phyloP scores from a whole-genome alignment of 1,140 invertebrate genomes.

The Habropoda laboriosa region DNA sequence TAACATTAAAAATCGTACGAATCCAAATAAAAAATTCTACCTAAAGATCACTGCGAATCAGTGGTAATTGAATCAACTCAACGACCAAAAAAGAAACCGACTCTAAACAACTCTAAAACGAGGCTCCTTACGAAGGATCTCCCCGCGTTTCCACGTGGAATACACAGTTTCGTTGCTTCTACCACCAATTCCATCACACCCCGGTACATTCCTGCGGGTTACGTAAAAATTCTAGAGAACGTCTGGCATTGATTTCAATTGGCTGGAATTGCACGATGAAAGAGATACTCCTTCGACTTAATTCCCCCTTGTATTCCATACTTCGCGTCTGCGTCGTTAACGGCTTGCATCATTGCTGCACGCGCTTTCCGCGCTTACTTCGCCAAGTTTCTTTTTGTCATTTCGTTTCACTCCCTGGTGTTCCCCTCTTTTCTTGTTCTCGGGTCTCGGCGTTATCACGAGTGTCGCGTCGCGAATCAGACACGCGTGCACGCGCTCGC shows the following conservation, averaged over 20 bases:
- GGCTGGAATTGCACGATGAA: neutral
- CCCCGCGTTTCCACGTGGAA: too few relatives aligned
- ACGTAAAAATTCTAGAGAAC: constrained; percentile 29
- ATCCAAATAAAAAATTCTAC: too few relatives aligned
- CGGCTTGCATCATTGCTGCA: too few relatives aligned
- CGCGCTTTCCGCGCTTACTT: neutral
- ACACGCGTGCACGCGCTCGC: neutral
- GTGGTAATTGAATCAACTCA: too few relatives aligned
- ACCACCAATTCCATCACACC: too few relatives aligned
- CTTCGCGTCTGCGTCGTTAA: neutral
- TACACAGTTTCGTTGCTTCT: too few relatives aligned
- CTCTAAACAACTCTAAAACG: too few relatives aligned
- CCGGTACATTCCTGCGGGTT: neutral
- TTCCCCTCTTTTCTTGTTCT: neutral
- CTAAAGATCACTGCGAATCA: too few relatives aligned
- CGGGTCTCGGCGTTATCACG: neutral
- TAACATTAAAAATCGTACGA: too few relatives aligned
- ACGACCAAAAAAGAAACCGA: too few relatives aligned
- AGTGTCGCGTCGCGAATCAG: neutral
- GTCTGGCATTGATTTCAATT: constrained; percentile 25
- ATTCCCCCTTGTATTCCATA: neutral
- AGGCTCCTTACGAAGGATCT: too few relatives aligned
- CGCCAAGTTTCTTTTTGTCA: neutral
- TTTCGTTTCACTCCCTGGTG: neutral
- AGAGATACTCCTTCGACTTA: neutral